Conservation (phyloP, 2,888 invertebrate genomes). For the Trilocha varians region DNA sequence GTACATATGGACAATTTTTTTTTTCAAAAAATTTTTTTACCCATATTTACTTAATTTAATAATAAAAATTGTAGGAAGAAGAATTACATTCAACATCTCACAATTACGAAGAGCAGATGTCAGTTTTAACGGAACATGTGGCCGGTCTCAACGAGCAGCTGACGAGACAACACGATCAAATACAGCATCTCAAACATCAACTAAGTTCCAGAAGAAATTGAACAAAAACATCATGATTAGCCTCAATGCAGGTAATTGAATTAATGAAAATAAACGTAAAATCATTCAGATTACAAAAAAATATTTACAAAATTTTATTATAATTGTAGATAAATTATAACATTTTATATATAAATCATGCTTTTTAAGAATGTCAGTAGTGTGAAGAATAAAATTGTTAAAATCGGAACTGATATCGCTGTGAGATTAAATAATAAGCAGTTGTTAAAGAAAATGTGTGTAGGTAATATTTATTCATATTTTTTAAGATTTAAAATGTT, state of each 20-base stretch:
- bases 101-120: slow-evolving; percentile 79
- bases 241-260: no score
- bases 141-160: slow-evolving; percentile 85
- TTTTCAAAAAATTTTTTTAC: no score
- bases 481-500: not conserved
- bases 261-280: no score
- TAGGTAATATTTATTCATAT: not conserved
- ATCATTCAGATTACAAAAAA: no score
- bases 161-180: slow-evolving; percentile 84
- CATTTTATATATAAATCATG: no score
- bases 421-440: not conserved
- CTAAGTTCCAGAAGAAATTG: slow-evolving; percentile 64
- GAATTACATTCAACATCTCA: slow-evolving; percentile 75
- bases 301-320: no score
- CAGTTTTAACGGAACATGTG: slow-evolving; percentile 75
- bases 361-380: no score
- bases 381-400: no score
- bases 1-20: no score
- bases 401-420: not conserved
- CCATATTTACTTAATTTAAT: no score
- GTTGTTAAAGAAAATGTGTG: not conserved
- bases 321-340: no score
- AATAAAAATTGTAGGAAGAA: slow-evolving; percentile 71
- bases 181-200: slow-evolving; percentile 79
- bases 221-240: no score